Conservation (phyloP, 2,113 vertebrate genomes). For the Tyto alba region DNA sequence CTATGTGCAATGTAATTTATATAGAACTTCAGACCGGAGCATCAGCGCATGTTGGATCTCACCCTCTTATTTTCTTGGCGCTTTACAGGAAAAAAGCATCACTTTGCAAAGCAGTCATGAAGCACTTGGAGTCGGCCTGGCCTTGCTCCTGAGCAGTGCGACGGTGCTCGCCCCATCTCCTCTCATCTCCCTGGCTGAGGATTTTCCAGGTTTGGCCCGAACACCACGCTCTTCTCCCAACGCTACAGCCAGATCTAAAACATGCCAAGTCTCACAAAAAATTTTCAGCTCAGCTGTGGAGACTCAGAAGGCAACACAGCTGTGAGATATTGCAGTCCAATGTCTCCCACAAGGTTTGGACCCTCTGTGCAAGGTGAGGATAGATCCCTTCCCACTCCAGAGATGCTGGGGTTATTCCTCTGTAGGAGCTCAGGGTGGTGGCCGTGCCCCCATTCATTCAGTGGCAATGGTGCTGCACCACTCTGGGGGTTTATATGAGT, state of each 20-base stretch:
- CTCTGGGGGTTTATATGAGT: neutral
- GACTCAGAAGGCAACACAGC: neutral
- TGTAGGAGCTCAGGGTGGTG: neutral
- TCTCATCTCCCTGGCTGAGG: neutral
- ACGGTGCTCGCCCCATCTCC: neutral
- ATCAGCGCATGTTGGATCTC: rapidly evolving
- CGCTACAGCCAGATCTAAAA: neutral
- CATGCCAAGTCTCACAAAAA: rapidly evolving
- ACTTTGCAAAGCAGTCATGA: neutral
- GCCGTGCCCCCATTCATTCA: neutral
- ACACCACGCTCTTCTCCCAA: neutral
- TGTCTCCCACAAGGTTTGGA: neutral
- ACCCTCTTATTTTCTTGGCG: neutral
- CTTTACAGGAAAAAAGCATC: neutral
- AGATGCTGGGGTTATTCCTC: neutral
- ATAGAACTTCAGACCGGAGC: neutral
- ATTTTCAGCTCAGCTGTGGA: neutral
- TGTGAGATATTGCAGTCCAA: neutral
- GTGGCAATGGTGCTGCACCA: rapidly evolving
- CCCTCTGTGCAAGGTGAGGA: neutral
- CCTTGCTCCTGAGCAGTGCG: rapidly evolving
- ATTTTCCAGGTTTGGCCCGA: neutral
- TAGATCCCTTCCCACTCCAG: neutral
- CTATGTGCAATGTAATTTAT: rapidly evolving
- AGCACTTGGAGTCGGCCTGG: neutral